Base-by-base conservation (phyloP, 2,113 vertebrate species). In the Pagrus major region DNA sequence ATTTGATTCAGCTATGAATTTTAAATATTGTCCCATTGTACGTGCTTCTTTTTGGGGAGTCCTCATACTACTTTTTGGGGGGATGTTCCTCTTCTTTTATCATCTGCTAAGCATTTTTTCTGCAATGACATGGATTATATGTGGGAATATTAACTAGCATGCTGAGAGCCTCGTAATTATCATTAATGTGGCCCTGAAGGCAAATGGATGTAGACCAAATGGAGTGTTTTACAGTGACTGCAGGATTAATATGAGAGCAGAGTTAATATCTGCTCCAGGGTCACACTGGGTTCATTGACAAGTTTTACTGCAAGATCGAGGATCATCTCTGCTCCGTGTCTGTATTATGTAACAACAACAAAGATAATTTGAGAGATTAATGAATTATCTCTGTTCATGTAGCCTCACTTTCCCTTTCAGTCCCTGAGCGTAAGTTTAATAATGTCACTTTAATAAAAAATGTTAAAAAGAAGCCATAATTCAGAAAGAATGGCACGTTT, bases 151-250 rank as follows among this genome's bases (percentile, higher is more conserved):
- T 89, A 86, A 86, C 67, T 71, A 69, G 65, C 83, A 63, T 77
- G 73, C 86, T 76, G 84, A 90, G 84, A 86, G 84, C 59, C 72
- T 80, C 64, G 33, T 87, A 87, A 93, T 93, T 90, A 92, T 88
- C 91, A 90, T 91, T 88, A 90, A 87, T 85, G 78, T 86, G 77
- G 82, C 86, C 90, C 86, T n/a, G 7, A 77, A 90, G 91, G 89
- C 86, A 81, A 87, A 89, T 55, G 76, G 84, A 66, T 80, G 80
- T 54, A 68, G 80, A 84, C 78, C 83, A 88, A 89, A 90, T 90
- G 87, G 79, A 88, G 73, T 79, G 70, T 88, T 89, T 88, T 80
- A 84, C 82, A 76, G 69, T 69, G 71, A 76, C 56, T 83, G 56
- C 23, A 1, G 35, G 55, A 84, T 82, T 82, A 81, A 79, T 84